These are phyloP conservation scores for Sylvilagus floridanus DNA, from an alignment of 2,797 vertebrate genomes.

Conservation along the genomic window DNA sequence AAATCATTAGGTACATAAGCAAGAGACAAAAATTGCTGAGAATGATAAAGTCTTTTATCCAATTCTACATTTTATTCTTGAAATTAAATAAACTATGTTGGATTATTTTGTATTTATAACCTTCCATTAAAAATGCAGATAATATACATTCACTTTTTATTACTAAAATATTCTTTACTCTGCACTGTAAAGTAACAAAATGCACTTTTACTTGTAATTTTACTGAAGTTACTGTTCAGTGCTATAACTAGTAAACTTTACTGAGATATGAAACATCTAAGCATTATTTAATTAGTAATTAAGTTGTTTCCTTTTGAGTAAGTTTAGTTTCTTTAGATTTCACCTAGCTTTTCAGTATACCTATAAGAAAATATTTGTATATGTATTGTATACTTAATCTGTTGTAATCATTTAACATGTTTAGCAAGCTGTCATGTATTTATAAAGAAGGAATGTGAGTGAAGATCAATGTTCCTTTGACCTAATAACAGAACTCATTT, in stretches of 20 bases:
- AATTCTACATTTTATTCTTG: not conserved
- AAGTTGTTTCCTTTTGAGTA: not conserved
- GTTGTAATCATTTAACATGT: not conserved
- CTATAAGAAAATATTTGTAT: not conserved
- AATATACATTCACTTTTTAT: not conserved
- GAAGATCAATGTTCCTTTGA: not conserved
- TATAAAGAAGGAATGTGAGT: not conserved
- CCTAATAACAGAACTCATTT: not conserved
- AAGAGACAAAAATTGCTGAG: not conserved
- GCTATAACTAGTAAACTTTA: not conserved
- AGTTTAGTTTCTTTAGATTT: not conserved
- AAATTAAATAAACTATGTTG: not conserved
- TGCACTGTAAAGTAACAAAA: not conserved
- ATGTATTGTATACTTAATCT: not conserved
- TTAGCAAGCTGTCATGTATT: not conserved
- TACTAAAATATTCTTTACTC: not conserved
- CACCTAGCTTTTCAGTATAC: not conserved
- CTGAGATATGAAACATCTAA: not conserved
- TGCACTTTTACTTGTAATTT: not conserved
- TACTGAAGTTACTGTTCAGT: not conserved
- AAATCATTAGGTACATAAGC: not conserved
- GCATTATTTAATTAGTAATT: not conserved
- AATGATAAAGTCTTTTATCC: not conserved
- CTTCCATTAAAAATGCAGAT: not conserved
- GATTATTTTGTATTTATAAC: not conserved